Base-by-base conservation (phyloP, 2,113 vertebrate genomes). In the Todiramphus chloris region DNA sequence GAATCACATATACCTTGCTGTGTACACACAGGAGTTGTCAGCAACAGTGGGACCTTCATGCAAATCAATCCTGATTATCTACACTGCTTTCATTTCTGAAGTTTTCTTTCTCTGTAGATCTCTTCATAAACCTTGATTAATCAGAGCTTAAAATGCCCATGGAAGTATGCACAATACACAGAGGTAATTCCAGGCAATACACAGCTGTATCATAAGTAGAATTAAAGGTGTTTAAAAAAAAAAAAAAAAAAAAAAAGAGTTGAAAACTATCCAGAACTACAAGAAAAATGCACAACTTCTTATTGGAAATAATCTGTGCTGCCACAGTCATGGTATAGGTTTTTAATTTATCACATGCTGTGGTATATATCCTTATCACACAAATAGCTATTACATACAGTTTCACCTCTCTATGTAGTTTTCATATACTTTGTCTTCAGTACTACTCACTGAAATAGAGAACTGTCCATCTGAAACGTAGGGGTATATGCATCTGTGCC, bases 111-210 rank as follows among this genome's bases (percentile, higher is more conserved):
- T 80, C 48, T 87, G 28, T 72, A 78, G 17, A 55, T 68, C 20
- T 87, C 64, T 87, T 82, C 33, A 39, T 64, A 88, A 73, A 68
- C 48, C 18, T 95, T 91, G 58, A 81, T 93, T 87, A 91, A 82
- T 75, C 46, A 60, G 39, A 43, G 39, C 27, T 94, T 81, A 41
- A 46, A 89, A 64, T 73, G 16, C 39, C 35, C 11, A n/a, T 79
- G 60, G 48, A 64, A 78, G 13, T 67, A 84, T 43, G 28, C 43
- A 70, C 58, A 89, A 87, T 84, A 37, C 74, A 72, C 51, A 95
- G 28, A 92, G 31, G 31, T 95, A 73, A 93, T 92, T 50, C 93
- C 9, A 69, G 76, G 11, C 21, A 46, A 31, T 64, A 58, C 33
- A 24, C 58, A 48, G 4, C 5, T 88, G 63, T 24, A 76, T 73